Evolutionary conservation across 2,888 invertebrate genomes (phyloP), one percentile per base, ranked within the genome.

Genomic region (Dioctria rufipes): DNA sequence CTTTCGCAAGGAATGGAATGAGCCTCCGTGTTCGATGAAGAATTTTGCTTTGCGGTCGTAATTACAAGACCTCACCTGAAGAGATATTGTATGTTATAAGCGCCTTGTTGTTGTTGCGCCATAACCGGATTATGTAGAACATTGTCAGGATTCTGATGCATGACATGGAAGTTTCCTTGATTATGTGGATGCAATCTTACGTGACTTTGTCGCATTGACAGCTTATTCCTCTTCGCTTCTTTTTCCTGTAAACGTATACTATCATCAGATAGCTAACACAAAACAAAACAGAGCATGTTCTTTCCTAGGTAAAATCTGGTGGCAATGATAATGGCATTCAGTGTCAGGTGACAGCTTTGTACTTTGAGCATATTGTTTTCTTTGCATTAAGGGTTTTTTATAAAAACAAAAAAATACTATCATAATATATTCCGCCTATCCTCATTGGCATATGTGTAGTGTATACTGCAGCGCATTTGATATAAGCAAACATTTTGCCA

Each of bases 321-420:
- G 66, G 66, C 66, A 40, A 42, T 66, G 67, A 67, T 67, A 67
- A 67, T 67, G 8, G 67, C 25, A 13, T 67, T 67, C 49, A 9
- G 9, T 9, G 49, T 9, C 9, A 9, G 49, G 9, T 46, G 49
- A 5, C 5, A 46, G 49, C 49, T 46, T 25, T 25, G 25, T 25
- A 25, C 25, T 25, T 25, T 25, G 25, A 25, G 25, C 25, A 25
- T 25, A 25, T 25, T 25, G 25, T 25, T 25, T 25, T 25, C 25
- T 25, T 25, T 25, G 25, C 25, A 25, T 25, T 25, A 25, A 25
- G 2, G 25, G 25, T 25, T 25, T 25, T n/a, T 25, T 25, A 25
- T 25, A 25, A 25, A 25, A 25, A 25, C 0, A 25, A 25, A 25
- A n/a, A n/a, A n/a, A n/a, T n/a, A 25, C 25, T 25, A 25, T 25